A percentile compares a stretch with the other conserved stretches of the same genome.
Evolutionary conservation across 2,113 vertebrate species (phyloP).

Genomic region (Laterallus jamaicensis): DNA sequence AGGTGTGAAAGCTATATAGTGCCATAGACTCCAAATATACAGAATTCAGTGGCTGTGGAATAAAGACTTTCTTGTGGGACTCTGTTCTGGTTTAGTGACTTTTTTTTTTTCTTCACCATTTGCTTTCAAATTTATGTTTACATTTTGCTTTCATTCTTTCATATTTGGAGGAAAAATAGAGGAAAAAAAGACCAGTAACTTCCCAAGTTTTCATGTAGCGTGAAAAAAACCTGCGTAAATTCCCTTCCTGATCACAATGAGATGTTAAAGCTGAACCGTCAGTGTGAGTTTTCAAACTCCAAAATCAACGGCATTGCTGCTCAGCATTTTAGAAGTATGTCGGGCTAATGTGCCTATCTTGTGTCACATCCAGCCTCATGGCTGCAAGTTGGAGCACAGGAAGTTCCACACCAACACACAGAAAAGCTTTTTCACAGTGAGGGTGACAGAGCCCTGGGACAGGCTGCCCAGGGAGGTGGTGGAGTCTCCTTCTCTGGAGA

Average conservation of each 20-base stretch:
- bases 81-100: not conserved
- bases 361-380: not conserved
- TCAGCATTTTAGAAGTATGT: not conserved
- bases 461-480: too few species aligned
- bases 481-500: too few species aligned
- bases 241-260: not conserved
- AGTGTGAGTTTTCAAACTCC: not conserved
- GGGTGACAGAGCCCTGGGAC: too few species aligned
- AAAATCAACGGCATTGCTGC: not conserved
- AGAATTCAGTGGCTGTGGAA: not conserved
- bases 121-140: not conserved
- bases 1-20: not conserved
- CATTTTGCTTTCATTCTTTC: not conserved
- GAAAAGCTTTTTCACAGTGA: too few species aligned
- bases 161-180: not conserved
- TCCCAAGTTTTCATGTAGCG: not conserved
- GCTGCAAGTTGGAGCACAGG: too few species aligned
- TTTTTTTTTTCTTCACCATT: not conserved
- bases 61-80: not conserved
- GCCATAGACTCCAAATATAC: not conserved
- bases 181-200: not conserved
- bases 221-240: not conserved
- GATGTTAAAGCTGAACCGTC: not conserved
- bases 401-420: too few species aligned
- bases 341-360: not conserved